Evolutionary conservation across 2,888 invertebrate species (phyloP), one percentile per base, ranked within the genome.

Genomic region (Temnothorax ravouxi): DNA sequence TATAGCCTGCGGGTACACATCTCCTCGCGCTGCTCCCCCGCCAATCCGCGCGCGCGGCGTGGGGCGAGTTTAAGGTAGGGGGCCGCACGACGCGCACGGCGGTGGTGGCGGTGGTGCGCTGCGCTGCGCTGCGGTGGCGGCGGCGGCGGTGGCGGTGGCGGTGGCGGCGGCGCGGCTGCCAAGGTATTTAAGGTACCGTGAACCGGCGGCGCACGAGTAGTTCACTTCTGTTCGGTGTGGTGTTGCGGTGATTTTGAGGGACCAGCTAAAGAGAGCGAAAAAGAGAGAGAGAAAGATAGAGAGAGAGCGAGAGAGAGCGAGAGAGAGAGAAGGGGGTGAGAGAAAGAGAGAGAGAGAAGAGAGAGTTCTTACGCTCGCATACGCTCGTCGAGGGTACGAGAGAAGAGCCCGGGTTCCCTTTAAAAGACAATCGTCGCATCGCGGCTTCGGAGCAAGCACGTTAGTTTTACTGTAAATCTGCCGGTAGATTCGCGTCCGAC

Each of bases 131-230:
- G 84, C 21, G 75, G 61, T 44, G 54, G 75, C 59, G 72, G 50
- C 50, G 77, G 74, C 67, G 61, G 76, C 34, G 66, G 44, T 61
- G 87, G 71, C 21, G 85, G 82, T 72, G 85, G 84, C 52, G 86
- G 87, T 29, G 85, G 90, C 91, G 92, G 92, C 96, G 96, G 96
- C 96, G 95, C 95, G 94, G 94, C 90, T 89, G 90, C 92, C 93
- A 94, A 94, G 95, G 95, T 96, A 96, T 96, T 96, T 96, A 96
- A 96, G 96, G 95, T 96, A 95, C 95, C 95, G 95, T 95, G 95
- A 95, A 95, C 94, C 95, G 95, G 95, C 96, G 95, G 95, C 95
- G 95, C 95, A 95, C 95, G 96, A 96, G 96, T 96, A 96, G 96
- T 96, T 96, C 95, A 96, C 95, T 96, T 95, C 95, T 95, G 95